Base-by-base conservation (phyloP, 2,888 invertebrate species). In the Sarcophaga rosellei region DNA sequence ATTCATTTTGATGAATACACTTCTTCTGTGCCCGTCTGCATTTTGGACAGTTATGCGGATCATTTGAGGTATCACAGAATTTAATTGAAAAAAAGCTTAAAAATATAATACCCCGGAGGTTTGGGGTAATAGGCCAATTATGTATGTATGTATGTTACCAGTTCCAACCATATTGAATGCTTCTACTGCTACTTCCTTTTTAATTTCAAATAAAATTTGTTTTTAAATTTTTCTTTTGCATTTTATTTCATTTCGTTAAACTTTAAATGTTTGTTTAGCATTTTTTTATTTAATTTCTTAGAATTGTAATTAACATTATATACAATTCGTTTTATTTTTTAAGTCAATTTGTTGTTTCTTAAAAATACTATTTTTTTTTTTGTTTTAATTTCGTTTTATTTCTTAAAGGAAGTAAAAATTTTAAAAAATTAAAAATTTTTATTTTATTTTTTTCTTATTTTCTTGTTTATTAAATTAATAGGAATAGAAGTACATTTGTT, bases 391-490 rank as follows among this genome's bases (percentile, higher is more conserved):
- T 75, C 47, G 35, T 35, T 35, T 35, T 35, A 2, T 35, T 35
- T 35, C 53, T 73, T 68, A 53, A 75, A 66, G 53, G 53, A 62
- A 21, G 45, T 12, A 81, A n/a, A 57, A 35, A 53, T 47, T 8
- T 47, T 45, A 44, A 45, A 62, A 45, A 74, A 62, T 35, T 47
- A 74, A 74, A 74, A 74, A 62, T 23, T 23, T 47, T 69, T 23
- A 53, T 62, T 81, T 74, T 63, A 78, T 70, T 62, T 35, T 47
- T 0, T 78, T 69, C 45, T 75, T 77, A 45, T 44, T 80, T 20
- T 62, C 68, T 62, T 66, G 53, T 81, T 75, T 45, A 76, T 79
- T 85, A 86, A 86, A 86, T 80, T 86, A 86, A 83, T 86, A 86
- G 86, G 85, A 86, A 86, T 86, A 86, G 81, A 78, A 83, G 77